Evolutionary conservation across 1,140 invertebrate genomes (phyloP).

Genomic region (Acromyrmex echinatior): DNA sequence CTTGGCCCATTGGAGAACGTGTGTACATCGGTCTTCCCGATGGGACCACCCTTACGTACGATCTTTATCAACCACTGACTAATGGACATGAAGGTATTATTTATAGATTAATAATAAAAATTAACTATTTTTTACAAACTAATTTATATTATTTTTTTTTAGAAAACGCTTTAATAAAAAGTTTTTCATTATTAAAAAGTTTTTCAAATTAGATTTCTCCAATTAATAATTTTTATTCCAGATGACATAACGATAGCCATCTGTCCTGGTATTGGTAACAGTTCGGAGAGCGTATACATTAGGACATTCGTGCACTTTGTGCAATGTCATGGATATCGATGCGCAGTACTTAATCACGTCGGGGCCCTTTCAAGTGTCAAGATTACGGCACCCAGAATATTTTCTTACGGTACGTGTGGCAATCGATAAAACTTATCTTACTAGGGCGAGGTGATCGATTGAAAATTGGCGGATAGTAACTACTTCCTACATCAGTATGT

Average conservation of each 20-base stretch:
- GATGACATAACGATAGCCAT: constrained; percentile 96
- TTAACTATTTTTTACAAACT: background rate
- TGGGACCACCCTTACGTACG: constrained; percentile 96
- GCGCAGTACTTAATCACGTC: constrained; percentile 97
- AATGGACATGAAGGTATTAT: constrained; percentile 88
- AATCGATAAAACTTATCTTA: constrained; percentile 20
- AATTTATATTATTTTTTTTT: constrained; percentile 21
- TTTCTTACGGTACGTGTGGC: constrained; percentile 93
- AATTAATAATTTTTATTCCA: constrained; percentile 82
- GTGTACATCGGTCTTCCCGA: constrained; percentile 91
- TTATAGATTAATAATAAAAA: background rate
- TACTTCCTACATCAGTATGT: background rate
- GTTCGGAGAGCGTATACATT: constrained; percentile 97
- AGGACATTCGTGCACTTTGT: constrained; percentile 96
- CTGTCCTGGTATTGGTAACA: constrained; percentile 97
- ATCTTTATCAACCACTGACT: constrained; percentile 94
- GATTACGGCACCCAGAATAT: constrained; percentile 95
- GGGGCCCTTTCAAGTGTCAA: constrained; percentile 94
- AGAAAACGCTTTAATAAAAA: constrained; percentile 6
- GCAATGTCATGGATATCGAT: constrained; percentile 95
- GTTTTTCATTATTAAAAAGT: background rate
- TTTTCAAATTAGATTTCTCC: background rate
- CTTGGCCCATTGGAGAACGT: constrained; percentile 94
- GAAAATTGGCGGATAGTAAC: constrained; percentile 28
- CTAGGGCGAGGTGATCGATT: background rate